Evolutionary conservation across 2,797 vertebrate genomes (phyloP), one percentile per base, ranked within the genome.

Genomic region (Sparidentex hasta): DNA sequence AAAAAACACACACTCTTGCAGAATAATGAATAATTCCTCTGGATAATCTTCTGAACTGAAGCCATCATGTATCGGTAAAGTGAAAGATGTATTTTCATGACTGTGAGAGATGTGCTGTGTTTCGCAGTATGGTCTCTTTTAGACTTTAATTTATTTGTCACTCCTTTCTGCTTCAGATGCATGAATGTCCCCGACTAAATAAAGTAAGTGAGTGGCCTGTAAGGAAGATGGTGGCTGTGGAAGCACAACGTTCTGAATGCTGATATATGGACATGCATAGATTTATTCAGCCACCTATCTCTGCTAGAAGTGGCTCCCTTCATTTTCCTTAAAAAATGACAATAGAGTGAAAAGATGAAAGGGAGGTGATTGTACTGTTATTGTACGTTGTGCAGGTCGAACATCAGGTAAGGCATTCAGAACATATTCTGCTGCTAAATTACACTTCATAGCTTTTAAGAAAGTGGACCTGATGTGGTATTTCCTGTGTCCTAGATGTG

Each of bases 401-500:
- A 54, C 65, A 61, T 29, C 8, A 41, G 21, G 41, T 54, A 38
- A 48, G 14, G 8, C n/a, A 25, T 54, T 56, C 4, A 21, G 25
- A 73, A 71, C 20, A 11, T 5, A 48, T 13, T 55, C 2, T 61
- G 46, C 27, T 18, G 25, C 51, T 58, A 6, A 23, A 33, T 52
- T 65, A 1, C 2, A 54, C 62, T 52, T 48, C 9, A 47, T n/a
- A 47, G 12, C 29, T 65, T 68, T 41, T 51, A 55, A 43, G 16
- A 5, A 25, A 48, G 13, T 46, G 12, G 88, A 99, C 98, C 98
- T 99, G 70, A 99, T 99, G 33, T 99, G 98, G 84, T 99, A 99
- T 84, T 96, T 98, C 86, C 97, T 96, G 83, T 94, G 95, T 57
- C 94, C 95, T 43, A 99, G 96, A 90, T 99, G 98, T 0, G 98